phyloP scores from a whole-genome alignment of 1,140 invertebrate genomes.

The Gonioctena quinquepunctata region DNA sequence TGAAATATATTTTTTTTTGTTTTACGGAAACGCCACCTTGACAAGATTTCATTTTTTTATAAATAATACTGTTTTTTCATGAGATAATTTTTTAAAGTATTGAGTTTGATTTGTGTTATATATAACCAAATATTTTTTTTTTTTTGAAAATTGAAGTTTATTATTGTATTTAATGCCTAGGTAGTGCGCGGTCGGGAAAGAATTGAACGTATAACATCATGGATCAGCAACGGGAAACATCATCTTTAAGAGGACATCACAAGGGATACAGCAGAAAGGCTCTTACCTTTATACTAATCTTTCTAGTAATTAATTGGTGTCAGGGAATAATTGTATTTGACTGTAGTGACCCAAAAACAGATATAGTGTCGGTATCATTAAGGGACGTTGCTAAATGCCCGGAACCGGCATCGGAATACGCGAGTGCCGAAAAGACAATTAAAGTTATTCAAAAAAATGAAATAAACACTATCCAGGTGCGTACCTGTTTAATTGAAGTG shows the following conservation, averaged over 20 bases:
- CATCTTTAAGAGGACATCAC: too few species aligned
- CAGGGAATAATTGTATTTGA: background rate
- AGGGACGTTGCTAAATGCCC: background rate
- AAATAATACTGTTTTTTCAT: too few species aligned
- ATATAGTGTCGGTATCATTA: background rate
- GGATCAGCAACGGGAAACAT: background rate
- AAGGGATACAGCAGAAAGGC: background rate
- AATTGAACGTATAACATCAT: background rate
- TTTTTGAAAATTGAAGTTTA: too few species aligned
- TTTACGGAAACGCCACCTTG: too few species aligned
- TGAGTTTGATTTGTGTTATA: too few species aligned
- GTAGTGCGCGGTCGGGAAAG: background rate
- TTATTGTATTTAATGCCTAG: background rate
- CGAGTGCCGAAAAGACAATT: background rate
- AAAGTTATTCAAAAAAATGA: background rate
- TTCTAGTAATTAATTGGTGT: background rate
- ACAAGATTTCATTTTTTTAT: too few species aligned
- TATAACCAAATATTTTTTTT: too few species aligned
- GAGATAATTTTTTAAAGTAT: too few species aligned
- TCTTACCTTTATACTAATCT: background rate
- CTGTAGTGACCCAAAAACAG: background rate
- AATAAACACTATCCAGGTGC: background rate
- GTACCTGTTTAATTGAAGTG: conserved; percentile 24
- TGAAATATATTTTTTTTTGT: too few species aligned
- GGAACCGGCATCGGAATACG: background rate